Conservation (phyloP, 2,888 invertebrate genomes). For the Lasioglossum vierecki region DNA sequence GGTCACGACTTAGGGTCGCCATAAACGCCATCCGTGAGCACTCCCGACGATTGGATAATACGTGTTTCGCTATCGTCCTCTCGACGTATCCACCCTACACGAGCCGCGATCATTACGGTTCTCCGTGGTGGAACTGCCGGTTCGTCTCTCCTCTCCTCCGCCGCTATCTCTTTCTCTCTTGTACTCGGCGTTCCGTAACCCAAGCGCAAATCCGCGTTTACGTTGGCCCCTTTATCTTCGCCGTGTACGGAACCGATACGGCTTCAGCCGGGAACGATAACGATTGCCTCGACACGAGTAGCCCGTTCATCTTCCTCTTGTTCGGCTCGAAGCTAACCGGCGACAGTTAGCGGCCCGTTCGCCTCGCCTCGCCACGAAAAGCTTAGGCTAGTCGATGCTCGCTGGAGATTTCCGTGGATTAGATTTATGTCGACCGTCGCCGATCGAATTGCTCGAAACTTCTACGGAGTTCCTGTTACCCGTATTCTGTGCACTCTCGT, state of each 20-base stretch:
- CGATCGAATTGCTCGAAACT: neutral
- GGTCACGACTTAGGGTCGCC: slow-evolving; percentile 80
- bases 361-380: neutral
- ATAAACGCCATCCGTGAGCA: slow-evolving; percentile 74
- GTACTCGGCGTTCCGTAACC: slow-evolving; percentile 25
- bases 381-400: neutral
- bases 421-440: neutral
- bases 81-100: slow-evolving; percentile 32
- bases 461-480: neutral
- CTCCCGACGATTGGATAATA: slow-evolving; percentile 78
- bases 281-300: slow-evolving; percentile 34
- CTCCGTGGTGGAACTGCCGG: slow-evolving; percentile 51
- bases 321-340: neutral
- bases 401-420: neutral
- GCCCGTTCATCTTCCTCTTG: slow-evolving; percentile 37
- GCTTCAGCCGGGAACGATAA: slow-evolving; percentile 36
- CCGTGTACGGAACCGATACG: slow-evolving; percentile 27
- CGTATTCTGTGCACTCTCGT: neutral
- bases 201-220: slow-evolving; percentile 45
- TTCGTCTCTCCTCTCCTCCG: slow-evolving; percentile 15
- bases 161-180: slow-evolving; percentile 27
- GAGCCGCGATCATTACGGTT: slow-evolving; percentile 59
- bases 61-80: slow-evolving; percentile 73
- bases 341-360: neutral
- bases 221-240: slow-evolving; percentile 37